A percentile compares a stretch with the other conserved stretches of the same genome.
Evolutionary conservation across 1,140 invertebrate genomes (phyloP).

Genomic region (Lepidurus apus): DNA sequence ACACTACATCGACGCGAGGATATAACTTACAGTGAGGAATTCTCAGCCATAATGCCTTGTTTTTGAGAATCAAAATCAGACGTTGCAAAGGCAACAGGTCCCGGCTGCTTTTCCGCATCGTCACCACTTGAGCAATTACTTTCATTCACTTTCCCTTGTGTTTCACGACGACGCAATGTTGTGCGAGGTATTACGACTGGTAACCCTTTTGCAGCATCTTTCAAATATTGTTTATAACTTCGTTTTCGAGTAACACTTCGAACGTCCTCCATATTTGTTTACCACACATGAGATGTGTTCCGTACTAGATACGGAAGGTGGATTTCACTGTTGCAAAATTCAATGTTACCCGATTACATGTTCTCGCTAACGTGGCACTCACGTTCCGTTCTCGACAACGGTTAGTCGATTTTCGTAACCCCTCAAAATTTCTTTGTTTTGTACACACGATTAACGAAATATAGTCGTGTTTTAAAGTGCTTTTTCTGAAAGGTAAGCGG

Average conservation of each 20-base stretch:
- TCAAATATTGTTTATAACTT: conserved; percentile 8
- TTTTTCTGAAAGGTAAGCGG: not conserved
- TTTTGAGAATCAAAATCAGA: conserved; percentile 1
- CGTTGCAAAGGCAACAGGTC: conserved; percentile 4
- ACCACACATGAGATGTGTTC: not conserved
- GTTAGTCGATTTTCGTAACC: too few species aligned
- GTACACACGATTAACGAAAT: too few species aligned
- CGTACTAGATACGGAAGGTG: too few species aligned
- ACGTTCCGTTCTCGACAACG: too few species aligned
- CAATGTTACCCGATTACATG: too few species aligned
- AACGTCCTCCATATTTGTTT: not conserved
- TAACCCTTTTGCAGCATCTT: not conserved
- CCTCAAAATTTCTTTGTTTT: too few species aligned
- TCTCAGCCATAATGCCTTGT: not conserved
- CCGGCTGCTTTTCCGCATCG: not conserved
- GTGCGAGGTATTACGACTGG: conserved; percentile 4
- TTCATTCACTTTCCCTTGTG: not conserved
- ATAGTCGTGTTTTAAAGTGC: not conserved
- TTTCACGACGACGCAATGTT: not conserved
- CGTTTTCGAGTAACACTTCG: conserved; percentile 5
- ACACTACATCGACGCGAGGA: not conserved
- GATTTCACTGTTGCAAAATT: too few species aligned
- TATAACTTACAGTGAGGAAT: not conserved
- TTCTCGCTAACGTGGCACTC: too few species aligned
- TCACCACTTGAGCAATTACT: conserved; percentile 5